Evolutionary conservation across 2,797 vertebrate genomes (phyloP).

Genomic region (Syndactyla subalaris): DNA sequence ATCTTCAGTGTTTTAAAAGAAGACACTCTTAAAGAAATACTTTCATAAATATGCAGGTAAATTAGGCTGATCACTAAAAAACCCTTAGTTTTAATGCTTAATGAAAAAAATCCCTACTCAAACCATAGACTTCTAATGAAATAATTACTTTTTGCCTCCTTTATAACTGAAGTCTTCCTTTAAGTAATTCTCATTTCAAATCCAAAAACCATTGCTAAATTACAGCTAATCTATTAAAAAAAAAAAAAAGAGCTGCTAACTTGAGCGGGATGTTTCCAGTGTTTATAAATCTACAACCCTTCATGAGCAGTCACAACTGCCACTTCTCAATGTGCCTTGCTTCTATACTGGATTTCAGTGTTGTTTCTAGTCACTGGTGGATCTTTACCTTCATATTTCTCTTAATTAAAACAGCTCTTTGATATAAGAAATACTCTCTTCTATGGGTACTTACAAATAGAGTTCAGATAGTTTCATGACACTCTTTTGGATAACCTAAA

Average conservation of each 20-base stretch:
- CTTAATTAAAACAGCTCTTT: not conserved
- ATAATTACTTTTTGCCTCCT: not conserved
- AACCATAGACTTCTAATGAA: not conserved
- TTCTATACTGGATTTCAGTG: not conserved
- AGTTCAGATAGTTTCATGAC: not conserved
- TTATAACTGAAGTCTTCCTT: not conserved
- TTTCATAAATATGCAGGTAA: not conserved
- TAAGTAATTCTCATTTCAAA: not conserved
- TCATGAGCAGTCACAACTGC: not conserved
- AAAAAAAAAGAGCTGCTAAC: not conserved
- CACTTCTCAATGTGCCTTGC: not conserved
- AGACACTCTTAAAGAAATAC: not conserved
- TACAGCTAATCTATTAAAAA: not conserved
- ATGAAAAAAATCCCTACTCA: not conserved
- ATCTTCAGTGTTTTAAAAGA: not conserved
- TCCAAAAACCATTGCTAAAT: not conserved
- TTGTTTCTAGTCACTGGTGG: not conserved
- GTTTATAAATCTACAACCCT: not conserved
- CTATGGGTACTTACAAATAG: not conserved
- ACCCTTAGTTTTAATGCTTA: accelerated
- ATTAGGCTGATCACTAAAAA: not conserved
- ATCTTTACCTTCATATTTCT: not conserved
- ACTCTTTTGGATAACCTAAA: not conserved
- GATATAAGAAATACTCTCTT: not conserved
- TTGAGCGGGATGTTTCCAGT: not conserved